Conservation (phyloP, 2,888 invertebrate genomes). For the Pristionchus mayeri region DNA sequence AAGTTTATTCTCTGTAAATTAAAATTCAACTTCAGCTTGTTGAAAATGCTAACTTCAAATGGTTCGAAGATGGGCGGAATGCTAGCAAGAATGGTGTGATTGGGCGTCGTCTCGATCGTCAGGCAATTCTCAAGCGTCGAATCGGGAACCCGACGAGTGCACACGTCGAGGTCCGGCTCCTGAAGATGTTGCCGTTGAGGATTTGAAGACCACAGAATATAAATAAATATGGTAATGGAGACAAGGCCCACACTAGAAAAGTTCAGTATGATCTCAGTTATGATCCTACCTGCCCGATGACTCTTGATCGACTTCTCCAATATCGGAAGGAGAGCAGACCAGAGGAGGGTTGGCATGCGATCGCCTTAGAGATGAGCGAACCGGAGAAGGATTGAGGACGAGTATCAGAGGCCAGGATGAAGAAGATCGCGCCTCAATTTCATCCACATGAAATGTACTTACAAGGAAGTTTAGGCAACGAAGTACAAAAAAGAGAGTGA, state of each 20-base stretch:
- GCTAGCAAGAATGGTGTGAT: slow-evolving; percentile 64
- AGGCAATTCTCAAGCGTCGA: slow-evolving; percentile 62
- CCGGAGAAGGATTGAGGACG: slow-evolving; percentile 60
- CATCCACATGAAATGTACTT: too few species aligned
- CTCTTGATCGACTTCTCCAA: slow-evolving; percentile 60
- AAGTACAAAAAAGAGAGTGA: not conserved
- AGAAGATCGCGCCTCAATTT: slow-evolving; percentile 58
- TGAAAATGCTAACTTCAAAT: slow-evolving; percentile 63
- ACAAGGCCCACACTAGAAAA: too few species aligned
- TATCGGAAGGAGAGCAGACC: slow-evolving; percentile 64
- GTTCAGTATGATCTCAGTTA: too few species aligned
- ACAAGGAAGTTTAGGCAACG: too few species aligned
- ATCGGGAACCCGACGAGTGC: slow-evolving; percentile 61
- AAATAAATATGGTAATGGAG: not conserved
- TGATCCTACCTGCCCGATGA: slow-evolving; percentile 27
- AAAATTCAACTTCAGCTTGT: too few species aligned
- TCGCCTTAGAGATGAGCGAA: slow-evolving; percentile 61
- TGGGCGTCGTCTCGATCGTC: slow-evolving; percentile 61
- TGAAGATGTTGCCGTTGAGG: not conserved
- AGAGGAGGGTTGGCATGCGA: slow-evolving; percentile 66
- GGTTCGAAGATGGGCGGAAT: slow-evolving; percentile 66
- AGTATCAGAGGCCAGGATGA: slow-evolving; percentile 65
- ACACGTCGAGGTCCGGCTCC: slow-evolving; percentile 65
- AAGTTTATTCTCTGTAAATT: too few species aligned
- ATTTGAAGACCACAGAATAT: too few species aligned